A percentile compares a stretch with the other conserved stretches of the same genome.
These are phyloP conservation scores for Drosophila antonietae DNA, from an alignment of 2,888 invertebrate species.

Conservation along the genomic window DNA sequence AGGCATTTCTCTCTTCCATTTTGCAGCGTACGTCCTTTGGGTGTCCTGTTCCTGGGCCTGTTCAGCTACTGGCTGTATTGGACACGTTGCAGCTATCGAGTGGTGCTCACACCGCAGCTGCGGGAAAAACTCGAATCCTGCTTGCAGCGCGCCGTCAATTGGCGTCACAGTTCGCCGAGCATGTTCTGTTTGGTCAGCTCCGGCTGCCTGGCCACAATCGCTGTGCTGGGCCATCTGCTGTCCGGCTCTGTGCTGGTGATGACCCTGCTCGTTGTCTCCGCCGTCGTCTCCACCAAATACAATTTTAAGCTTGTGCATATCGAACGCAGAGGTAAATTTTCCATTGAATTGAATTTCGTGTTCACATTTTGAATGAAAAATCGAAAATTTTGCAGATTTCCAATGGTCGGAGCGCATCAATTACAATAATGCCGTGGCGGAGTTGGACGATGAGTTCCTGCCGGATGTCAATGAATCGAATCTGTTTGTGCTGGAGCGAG, in stretches of 20 bases:
- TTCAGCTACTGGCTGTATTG: conserved; percentile 81
- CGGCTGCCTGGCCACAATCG: conserved; percentile 69
- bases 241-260: conserved; percentile 82
- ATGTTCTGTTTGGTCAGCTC: conserved; percentile 77
- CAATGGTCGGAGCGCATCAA: conserved; percentile 72
- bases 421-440: conserved; percentile 74
- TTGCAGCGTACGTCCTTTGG: conserved; percentile 82
- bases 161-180: conserved; percentile 76
- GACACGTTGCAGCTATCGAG: conserved; percentile 75
- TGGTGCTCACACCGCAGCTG: conserved; percentile 80
- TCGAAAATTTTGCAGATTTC: conserved; percentile 50
- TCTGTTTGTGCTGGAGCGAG: conserved; percentile 81
- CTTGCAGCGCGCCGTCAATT: conserved; percentile 57
- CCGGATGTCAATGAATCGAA: conserved; percentile 83
- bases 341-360: neutral
- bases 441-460: conserved; percentile 82
- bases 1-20: neutral
- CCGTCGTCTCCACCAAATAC: conserved; percentile 80
- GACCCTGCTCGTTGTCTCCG: conserved; percentile 75
- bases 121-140: conserved; percentile 59
- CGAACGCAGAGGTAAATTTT: conserved; percentile 74
- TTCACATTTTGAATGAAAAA: neutral
- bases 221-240: conserved; percentile 81
- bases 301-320: conserved; percentile 81
- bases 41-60: conserved; percentile 78